Evolutionary conservation across 2,797 vertebrate genomes (phyloP).

Genomic region (Arremon brunneinucha): DNA sequence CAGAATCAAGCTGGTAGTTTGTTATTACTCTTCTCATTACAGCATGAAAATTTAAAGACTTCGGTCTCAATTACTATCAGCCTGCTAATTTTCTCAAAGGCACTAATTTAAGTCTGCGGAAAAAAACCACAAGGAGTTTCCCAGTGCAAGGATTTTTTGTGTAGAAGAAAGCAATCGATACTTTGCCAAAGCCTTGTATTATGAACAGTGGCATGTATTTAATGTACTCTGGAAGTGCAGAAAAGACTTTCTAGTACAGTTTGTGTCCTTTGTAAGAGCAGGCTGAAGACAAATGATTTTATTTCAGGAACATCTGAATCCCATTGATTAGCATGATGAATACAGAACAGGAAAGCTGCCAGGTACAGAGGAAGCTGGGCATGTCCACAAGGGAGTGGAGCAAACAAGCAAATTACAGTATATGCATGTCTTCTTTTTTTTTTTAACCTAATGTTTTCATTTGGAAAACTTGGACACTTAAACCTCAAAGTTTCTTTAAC

Average conservation of each 20-base stretch:
- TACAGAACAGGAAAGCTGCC: conserved; percentile 24
- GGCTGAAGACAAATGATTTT: background rate
- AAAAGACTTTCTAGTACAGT: background rate
- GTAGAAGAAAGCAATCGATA: background rate
- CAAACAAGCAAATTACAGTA: conserved; percentile 13
- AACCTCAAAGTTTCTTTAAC: background rate
- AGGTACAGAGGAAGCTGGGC: conserved; percentile 28
- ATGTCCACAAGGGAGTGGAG: conserved; percentile 31
- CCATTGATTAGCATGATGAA: conserved; percentile 36
- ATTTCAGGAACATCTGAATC: conserved; percentile 39
- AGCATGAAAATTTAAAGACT: background rate
- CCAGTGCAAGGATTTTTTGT: background rate
- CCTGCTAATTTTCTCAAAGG: conserved; percentile 14
- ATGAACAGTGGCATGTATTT: background rate
- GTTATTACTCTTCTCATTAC: background rate
- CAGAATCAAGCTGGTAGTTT: background rate
- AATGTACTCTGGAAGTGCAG: background rate
- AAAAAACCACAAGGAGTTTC: background rate
- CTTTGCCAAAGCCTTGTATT: background rate
- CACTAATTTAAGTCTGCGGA: background rate
- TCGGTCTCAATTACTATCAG: background rate
- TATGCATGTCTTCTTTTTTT: background rate
- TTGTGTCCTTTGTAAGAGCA: background rate
- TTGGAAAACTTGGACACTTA: background rate
- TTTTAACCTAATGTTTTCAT: background rate